Evolutionary conservation across 2,888 invertebrate species (phyloP).

Genomic region (Nomada ruficornis): DNA sequence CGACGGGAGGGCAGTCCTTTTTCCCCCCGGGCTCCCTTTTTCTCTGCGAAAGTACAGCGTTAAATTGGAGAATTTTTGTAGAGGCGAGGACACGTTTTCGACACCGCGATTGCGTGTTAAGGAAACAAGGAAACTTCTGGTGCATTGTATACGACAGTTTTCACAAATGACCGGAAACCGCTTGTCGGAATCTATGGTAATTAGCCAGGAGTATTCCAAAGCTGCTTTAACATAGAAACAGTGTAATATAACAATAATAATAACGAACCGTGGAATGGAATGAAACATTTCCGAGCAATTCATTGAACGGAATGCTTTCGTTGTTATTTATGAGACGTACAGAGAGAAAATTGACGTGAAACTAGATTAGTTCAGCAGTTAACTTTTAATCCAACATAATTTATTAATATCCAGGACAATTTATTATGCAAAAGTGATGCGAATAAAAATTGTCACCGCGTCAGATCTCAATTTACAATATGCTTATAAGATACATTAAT

Average conservation of each 20-base stretch:
- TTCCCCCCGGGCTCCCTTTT: neutral
- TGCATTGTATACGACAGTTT: neutral
- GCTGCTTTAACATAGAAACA: neutral
- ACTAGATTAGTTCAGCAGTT: too few species aligned
- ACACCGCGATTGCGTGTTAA: constrained; percentile 21
- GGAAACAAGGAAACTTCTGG: neutral
- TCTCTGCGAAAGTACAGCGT: constrained; percentile 11
- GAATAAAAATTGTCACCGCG: too few species aligned
- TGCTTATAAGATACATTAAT: too few species aligned
- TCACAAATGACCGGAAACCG: constrained; percentile 3
- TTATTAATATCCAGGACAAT: too few species aligned
- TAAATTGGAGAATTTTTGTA: constrained; percentile 37
- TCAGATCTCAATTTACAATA: too few species aligned
- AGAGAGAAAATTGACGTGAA: too few species aligned
- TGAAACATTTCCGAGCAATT: neutral
- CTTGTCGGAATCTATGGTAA: constrained; percentile 4
- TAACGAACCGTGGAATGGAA: neutral
- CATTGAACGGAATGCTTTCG: neutral
- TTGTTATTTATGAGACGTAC: too few species aligned
- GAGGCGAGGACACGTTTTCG: constrained; percentile 10
- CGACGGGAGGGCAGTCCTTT: constrained; percentile 1
- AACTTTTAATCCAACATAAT: too few species aligned
- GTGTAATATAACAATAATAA: neutral
- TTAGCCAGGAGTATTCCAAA: constrained; percentile 1
- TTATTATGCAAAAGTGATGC: too few species aligned